Conservation (phyloP, 2,888 invertebrate species). For the Sisyra terminalis region DNA sequence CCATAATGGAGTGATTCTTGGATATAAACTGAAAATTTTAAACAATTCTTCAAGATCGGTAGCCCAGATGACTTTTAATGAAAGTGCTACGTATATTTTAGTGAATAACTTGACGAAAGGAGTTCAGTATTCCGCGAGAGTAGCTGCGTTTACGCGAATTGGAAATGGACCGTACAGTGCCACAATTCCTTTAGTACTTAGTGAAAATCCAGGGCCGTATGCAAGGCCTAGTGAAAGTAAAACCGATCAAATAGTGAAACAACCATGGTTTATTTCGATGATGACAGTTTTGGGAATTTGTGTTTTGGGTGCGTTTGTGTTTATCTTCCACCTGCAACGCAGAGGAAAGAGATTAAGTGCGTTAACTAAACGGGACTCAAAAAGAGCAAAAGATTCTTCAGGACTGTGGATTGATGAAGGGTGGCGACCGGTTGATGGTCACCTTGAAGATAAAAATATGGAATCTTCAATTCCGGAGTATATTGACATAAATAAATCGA, state of each 20-base stretch:
- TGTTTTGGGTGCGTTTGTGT: conserved; percentile 24
- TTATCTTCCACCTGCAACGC: conserved; percentile 36
- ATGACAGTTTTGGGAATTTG: conserved; percentile 38
- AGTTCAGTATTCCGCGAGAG: conserved; percentile 71
- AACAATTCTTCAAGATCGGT: conserved; percentile 2
- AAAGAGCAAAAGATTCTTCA: background rate
- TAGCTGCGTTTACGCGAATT: conserved; percentile 74
- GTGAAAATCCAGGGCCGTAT: conserved; percentile 2
- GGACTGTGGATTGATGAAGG: conserved; percentile 48
- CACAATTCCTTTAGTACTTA: conserved; percentile 36
- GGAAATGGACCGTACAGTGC: conserved; percentile 81
- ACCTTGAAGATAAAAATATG: background rate
- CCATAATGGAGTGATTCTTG: conserved; percentile 44
- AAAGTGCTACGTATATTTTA: conserved; percentile 72
- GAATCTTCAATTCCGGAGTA: background rate
- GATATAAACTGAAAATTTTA: conserved; percentile 7
- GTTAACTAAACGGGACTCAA: background rate
- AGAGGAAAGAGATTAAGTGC: conserved; percentile 3
- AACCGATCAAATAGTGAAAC: conserved; percentile 32
- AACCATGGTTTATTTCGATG: conserved; percentile 58
- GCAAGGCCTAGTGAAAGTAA: conserved; percentile 4
- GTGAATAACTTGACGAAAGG: conserved; percentile 78
- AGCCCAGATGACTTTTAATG: conserved; percentile 56
- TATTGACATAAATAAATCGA: conserved; percentile 1
- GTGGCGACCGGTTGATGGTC: conserved; percentile 35